A percentile compares a stretch with the other conserved stretches of the same genome.
These are phyloP conservation scores for Sminthurides bifidus DNA, from an alignment of 1,140 invertebrate genomes.

Conservation along the genomic window DNA sequence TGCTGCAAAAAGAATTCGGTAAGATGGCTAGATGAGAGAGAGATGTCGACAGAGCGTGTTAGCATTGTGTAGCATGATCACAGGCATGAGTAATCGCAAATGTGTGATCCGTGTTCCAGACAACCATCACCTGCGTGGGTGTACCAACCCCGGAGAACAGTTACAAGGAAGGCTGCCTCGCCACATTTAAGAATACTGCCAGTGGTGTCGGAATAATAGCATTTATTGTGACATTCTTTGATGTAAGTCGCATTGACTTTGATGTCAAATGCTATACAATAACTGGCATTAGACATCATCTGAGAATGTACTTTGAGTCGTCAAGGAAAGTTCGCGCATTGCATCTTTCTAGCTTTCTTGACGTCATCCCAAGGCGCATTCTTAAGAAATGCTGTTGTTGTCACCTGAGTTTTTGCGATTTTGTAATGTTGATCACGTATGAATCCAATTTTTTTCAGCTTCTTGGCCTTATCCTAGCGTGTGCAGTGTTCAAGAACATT, in stretches of 20 bases:
- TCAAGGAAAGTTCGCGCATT: too few species aligned
- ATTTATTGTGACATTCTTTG: too few species aligned
- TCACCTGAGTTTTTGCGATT: slow-evolving; percentile 65
- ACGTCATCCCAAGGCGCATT: too few species aligned
- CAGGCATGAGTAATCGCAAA: slow-evolving; percentile 35
- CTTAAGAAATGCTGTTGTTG: slow-evolving; percentile 62
- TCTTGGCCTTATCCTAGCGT: slow-evolving; percentile 35
- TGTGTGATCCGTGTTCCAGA: slow-evolving; percentile 33
- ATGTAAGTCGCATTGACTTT: too few species aligned
- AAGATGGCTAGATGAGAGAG: too few species aligned
- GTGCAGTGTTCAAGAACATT: slow-evolving; percentile 35
- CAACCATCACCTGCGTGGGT: slow-evolving; percentile 26
- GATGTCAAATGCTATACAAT: too few species aligned
- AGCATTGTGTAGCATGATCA: not conserved
- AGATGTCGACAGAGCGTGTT: not conserved
- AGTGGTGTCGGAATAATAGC: slow-evolving; percentile 64
- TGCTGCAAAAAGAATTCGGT: too few species aligned
- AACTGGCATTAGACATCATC: too few species aligned
- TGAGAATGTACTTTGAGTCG: too few species aligned
- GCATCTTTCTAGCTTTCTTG: too few species aligned
- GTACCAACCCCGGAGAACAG: slow-evolving; percentile 39
- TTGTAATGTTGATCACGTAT: not conserved
- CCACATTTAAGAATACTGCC: slow-evolving; percentile 61
- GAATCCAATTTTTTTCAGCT: slow-evolving; percentile 28
- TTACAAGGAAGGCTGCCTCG: slow-evolving; percentile 58